Base-by-base conservation (phyloP, 2,888 invertebrate species). In the Cosmopolites sordidus region DNA sequence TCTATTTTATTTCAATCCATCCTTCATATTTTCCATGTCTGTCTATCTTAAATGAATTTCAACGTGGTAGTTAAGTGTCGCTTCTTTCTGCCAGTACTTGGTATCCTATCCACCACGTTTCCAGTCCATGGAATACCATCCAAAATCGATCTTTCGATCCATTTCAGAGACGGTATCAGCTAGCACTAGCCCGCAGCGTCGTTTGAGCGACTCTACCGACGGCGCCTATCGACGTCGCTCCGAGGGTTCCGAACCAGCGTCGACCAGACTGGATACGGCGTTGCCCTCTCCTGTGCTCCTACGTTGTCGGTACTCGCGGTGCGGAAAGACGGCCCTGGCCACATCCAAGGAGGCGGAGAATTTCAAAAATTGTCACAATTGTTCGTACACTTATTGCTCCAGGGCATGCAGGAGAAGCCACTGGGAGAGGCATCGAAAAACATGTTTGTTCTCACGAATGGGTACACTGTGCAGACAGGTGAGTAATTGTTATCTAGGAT, bases 321-420 rank as follows among this genome's bases (percentile, higher is more conserved):
- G 93, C 76, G 71, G 69, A 37, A 79, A 80, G 62, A 83, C 86
- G 51, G 81, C 84, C 52, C 80, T 88, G 43, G 82, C 82, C 1
- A 73, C 87, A 51, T 78, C 82, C 54, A 87, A 91, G 63, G 95
- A 95, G 56, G 85, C 89, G 62, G 80, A 83, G 63, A 81, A 82
- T 65, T 96, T 86, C 78, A 94, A 95, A 73, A 89, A 89, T 64
- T 94, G 93, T 75, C 94, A 94, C 77, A 95, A 96, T 73, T 97
- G 97, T 77, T 88, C 90, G 62, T 92, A 93, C 68, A 84, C 89
- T 68, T 97, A 97, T 76, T 97, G 97, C 76, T 91, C 92, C 56
- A 82, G 91, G 56, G 87, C 89, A 66, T 97, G 96, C 73, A 83
- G 97, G 16, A 79, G 90, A 56, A 84, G 88, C 11, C 94, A 97